Base-by-base conservation (phyloP, 2,888 invertebrate genomes). In the Xestia ashworthii region DNA sequence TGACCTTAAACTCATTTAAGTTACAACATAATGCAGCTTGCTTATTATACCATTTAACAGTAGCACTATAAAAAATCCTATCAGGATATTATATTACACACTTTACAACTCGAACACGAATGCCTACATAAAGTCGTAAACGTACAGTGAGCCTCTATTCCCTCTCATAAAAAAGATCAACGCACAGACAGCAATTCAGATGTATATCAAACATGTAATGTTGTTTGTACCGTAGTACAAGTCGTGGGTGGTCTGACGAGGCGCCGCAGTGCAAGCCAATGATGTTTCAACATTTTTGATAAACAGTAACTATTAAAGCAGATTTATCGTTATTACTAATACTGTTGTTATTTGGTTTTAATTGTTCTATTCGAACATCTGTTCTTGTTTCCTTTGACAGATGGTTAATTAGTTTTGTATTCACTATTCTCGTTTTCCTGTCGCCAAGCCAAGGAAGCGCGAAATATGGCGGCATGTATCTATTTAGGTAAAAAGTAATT, bases 191-290 rank as follows among this genome's bases (percentile, higher is more conserved):
- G 80, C 74, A 83, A 80, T 86, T 83, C 84, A 60, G 84, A 86
- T 83, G 80, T 64, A 71, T 84, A 84, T 86, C 84, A 70, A 73
- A 74, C 74, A 71, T 74, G 71, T 83, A 74, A 50, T 75, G 68
- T 75, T 75, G 62, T 78, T 75, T 75, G 62, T 78, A 60, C n/a
- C 48, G 16, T 70, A 38, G 86, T 69, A 14, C 75, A 79, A 44
- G 67, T 64, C 72, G 89, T 87, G 89, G 89, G 87, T 85, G 87
- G 87, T 77, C 87, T 50, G 4, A 65, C n/a, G 65, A 71, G 82
- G 77, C 87, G 78, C 80, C 78, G 66, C 64, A 12, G 64, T 58
- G 41, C 58, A 46, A 74, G 55, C 80, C 53, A 74, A 81, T 71
- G 32, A 80, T 32, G 12, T 82, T 76, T 71, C 60, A 65, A 76